A percentile compares a stretch with the other conserved stretches of the same genome.
Conservation (phyloP, 2,797 vertebrate species). For the Acanthiza pusilla region DNA sequence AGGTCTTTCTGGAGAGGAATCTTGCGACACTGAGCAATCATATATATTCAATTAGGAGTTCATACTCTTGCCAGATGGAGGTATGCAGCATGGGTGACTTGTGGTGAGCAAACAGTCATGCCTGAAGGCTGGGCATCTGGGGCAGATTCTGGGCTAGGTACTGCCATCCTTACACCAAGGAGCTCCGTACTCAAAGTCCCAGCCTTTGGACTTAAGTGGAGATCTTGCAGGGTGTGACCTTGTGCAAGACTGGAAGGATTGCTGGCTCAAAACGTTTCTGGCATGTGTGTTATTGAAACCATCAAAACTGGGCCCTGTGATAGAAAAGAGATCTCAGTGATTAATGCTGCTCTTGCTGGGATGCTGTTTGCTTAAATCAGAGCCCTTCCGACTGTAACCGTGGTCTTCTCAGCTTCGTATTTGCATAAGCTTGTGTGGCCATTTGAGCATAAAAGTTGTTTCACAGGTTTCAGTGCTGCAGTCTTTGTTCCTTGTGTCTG, state of each 20-base stretch:
- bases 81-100: background rate
- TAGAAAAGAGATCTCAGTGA: background rate
- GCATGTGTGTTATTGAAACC: background rate
- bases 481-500: background rate
- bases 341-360: background rate
- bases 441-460: background rate
- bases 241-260: background rate
- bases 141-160: background rate
- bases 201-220: background rate
- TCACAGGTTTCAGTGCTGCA: background rate
- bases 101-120: background rate
- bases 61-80: background rate
- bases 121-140: background rate
- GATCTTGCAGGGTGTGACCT: background rate
- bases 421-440: background rate
- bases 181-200: background rate
- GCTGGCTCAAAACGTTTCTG: background rate
- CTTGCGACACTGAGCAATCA: slow-evolving; percentile 13
- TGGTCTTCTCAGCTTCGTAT: background rate
- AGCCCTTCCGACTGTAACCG: background rate
- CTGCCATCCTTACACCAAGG: background rate
- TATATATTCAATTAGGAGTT: background rate
- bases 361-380: background rate
- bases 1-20: slow-evolving; percentile 20
- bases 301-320: background rate